Base-by-base conservation (phyloP, 2,888 invertebrate species). In the Perizoma flavofasciatum region DNA sequence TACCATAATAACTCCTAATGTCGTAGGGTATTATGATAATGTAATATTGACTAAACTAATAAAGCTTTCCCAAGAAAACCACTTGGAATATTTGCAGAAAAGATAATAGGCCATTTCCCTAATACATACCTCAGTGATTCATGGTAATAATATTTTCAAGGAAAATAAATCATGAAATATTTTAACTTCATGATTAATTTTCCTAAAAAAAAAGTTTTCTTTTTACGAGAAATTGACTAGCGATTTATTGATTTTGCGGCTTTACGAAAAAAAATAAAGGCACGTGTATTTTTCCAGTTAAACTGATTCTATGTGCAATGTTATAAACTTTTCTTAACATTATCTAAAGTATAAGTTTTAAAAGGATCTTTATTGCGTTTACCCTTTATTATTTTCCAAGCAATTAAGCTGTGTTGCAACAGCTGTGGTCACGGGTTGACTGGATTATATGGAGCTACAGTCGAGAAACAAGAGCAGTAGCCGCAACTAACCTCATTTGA, bases 41-140 rank as follows among this genome's bases (percentile, higher is more conserved):
- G 50, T 61, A 56, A 59, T 56, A 63, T 59, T 56, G 53, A 63
- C 59, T 55, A 54, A 61, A 54, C 53, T 50, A 53, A 61, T 57
- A 61, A 54, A 51, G 48, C 54, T 61, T 61, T 48, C 52, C 22
- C 48, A 61, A 54, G 61, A 51, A 57, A 58, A 51, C 51, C 47
- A 45, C 54, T 62, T 35, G 48, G 58, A 51, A 48, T 54, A 61
- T 62, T 62, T 45, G 39, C 45, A n/a, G 41, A 48, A 61, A 47
- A 55, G 51, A 48, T 58, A 58, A 58, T 61, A 58, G 39, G 49
- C 48, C 37, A 55, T 55, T 58, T 55, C 46, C 51, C 8, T 61
- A 50, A 53, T 55, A 51, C 47, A 32, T 49, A 54, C 57, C 40
- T 52, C 44, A 46, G 45, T 58, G 37, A 51, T 59, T 55, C 48